Evolutionary conservation across 1,140 invertebrate genomes (phyloP).

Genomic region (Dryas iulia): DNA sequence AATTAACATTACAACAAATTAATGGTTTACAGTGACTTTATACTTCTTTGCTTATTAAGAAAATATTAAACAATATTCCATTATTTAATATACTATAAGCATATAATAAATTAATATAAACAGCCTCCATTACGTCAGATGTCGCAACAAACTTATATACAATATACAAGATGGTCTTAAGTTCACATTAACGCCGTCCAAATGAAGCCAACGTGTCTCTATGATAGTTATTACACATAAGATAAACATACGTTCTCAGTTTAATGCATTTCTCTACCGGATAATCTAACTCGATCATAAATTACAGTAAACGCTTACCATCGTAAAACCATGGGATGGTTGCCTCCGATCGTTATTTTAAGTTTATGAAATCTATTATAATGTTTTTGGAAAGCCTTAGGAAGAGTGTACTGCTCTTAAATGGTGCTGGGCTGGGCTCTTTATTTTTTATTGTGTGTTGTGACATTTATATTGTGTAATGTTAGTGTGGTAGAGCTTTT

Average conservation of each 20-base stretch:
- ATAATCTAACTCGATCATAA: slow-evolving; percentile 14
- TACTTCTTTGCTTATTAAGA: too few species aligned
- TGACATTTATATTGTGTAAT: not conserved
- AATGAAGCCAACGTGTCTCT: not conserved
- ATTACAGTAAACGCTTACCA: slow-evolving; percentile 5
- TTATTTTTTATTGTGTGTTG: not conserved
- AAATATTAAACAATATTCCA: too few species aligned
- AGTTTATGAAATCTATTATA: slow-evolving; percentile 7
- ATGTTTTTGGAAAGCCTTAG: slow-evolving; percentile 1
- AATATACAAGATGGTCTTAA: not conserved
- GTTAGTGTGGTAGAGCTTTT: too few species aligned
- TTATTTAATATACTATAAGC: too few species aligned
- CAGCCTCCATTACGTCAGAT: not conserved
- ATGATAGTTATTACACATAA: slow-evolving; percentile 15
- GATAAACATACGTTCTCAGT: slow-evolving; percentile 10
- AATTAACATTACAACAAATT: too few species aligned
- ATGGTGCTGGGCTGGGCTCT: not conserved
- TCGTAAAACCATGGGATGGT: slow-evolving; percentile 15
- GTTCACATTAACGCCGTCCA: not conserved
- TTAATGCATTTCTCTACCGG: slow-evolving; percentile 15
- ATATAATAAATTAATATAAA: too few species aligned
- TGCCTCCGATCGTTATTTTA: slow-evolving; percentile 7
- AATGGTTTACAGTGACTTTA: too few species aligned
- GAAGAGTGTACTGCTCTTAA: not conserved
- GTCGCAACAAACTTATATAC: not conserved